phyloP scores from a whole-genome alignment of 2,888 invertebrate genomes.

The Liopterus haemorrhoidalis region DNA sequence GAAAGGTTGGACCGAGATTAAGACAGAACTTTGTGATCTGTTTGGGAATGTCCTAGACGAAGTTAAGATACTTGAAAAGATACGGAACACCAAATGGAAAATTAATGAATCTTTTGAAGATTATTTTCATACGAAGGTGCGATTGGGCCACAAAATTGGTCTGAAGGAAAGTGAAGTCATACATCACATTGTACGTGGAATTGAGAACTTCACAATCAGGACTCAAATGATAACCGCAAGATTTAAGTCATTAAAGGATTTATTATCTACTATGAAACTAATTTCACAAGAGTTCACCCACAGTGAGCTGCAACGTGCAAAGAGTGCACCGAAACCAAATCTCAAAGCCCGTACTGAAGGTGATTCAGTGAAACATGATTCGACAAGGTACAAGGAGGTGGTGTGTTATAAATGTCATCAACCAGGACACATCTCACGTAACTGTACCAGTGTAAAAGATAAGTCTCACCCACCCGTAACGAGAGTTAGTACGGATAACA shows the following conservation, averaged over 20 bases:
- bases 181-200: slow-evolving; percentile 2
- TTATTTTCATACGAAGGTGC: not conserved
- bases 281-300: not conserved
- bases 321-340: not conserved
- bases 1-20: not conserved
- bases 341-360: not conserved
- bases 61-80: slow-evolving; percentile 2
- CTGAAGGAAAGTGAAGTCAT: not conserved
- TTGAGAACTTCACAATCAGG: not conserved
- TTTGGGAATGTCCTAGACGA: not conserved
- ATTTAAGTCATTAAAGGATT: too few relatives aligned
- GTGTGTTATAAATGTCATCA: too few relatives aligned
- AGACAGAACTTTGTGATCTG: not conserved
- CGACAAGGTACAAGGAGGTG: not conserved
- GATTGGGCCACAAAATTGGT: not conserved
- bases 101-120: not conserved
- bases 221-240: not conserved
- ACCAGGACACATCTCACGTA: not conserved
- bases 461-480: too few relatives aligned
- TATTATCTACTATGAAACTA: too few relatives aligned
- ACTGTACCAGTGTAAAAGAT: not conserved
- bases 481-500: too few relatives aligned
- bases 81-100: not conserved
- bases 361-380: not conserved
- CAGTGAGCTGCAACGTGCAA: not conserved